A percentile compares a stretch with the other conserved stretches of the same genome.
phyloP scores from a whole-genome alignment of 2,888 invertebrate species.

The Idaea straminata region DNA sequence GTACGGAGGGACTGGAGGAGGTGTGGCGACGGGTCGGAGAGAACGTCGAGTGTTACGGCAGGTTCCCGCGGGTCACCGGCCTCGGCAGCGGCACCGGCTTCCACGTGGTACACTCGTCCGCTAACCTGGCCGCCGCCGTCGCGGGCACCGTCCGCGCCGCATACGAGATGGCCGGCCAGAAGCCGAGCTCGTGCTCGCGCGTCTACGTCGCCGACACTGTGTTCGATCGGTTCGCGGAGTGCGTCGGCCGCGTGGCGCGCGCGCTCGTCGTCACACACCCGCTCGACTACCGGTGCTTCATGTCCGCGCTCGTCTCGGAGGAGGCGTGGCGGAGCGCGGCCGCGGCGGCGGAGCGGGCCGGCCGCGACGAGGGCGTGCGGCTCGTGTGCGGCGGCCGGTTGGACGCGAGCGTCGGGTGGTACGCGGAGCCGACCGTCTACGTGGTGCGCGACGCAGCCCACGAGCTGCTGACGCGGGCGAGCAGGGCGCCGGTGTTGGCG shows the following conservation, averaged over 20 bases:
- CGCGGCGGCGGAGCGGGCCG: slow-evolving; percentile 46
- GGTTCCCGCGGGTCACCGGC: no score
- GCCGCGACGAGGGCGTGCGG: slow-evolving; percentile 90
- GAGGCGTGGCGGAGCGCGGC: slow-evolving; percentile 14
- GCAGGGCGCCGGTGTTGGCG: slow-evolving; percentile 93
- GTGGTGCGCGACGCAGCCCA: slow-evolving; percentile 88
- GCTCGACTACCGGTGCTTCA: slow-evolving; percentile 24
- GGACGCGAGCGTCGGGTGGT: slow-evolving; percentile 83
- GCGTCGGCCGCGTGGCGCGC: no score
- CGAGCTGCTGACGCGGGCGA: slow-evolving; percentile 91
- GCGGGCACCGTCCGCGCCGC: no score
- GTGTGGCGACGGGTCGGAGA: no score
- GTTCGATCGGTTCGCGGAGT: no score
- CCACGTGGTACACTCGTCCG: background rate
- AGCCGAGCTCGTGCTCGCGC: background rate
- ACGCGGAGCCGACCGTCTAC: slow-evolving; percentile 93
- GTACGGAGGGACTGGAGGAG: no score
- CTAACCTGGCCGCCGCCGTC: no score
- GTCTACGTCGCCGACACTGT: no score
- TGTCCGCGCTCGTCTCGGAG: background rate
- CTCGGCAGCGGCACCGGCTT: background rate
- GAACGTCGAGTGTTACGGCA: no score
- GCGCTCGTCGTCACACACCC: no score
- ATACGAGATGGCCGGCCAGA: background rate
- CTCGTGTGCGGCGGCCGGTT: slow-evolving; percentile 61